These are phyloP conservation scores for Drosophila subquinaria DNA, from an alignment of 2,888 invertebrate genomes.

Conservation along the genomic window DNA sequence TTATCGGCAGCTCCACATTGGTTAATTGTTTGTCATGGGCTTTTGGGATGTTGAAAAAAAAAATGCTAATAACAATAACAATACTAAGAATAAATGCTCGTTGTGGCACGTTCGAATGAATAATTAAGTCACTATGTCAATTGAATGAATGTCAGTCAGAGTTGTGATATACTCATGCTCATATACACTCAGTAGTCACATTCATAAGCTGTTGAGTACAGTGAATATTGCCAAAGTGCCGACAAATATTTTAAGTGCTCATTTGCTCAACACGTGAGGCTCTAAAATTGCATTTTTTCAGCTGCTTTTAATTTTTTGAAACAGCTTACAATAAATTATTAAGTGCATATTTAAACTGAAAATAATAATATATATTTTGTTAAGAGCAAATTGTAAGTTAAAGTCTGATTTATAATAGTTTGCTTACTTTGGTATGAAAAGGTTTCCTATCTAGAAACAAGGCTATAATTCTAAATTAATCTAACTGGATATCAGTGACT, in stretches of 20 bases:
- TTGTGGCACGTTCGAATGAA: conserved; percentile 57
- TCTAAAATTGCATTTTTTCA: conserved; percentile 19
- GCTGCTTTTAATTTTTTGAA: conserved; percentile 14
- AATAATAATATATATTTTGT: background rate
- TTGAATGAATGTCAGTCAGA: conserved; percentile 25
- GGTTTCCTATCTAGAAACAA: background rate
- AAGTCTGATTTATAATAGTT: background rate
- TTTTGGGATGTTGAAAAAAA: conserved; percentile 9
- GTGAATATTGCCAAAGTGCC: conserved; percentile 23
- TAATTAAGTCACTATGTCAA: conserved; percentile 72
- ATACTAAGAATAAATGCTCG: conserved; percentile 16
- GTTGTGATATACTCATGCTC: conserved; percentile 18
- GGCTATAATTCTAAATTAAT: background rate
- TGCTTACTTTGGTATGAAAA: no score
- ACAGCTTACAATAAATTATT: conserved; percentile 4
- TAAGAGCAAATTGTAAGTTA: background rate
- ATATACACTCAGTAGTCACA: background rate
- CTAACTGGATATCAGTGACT: no score
- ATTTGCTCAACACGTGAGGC: conserved; percentile 3
- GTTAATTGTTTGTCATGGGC: conserved; percentile 61
- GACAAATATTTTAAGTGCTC: conserved; percentile 6
- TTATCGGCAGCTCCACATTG: conserved; percentile 53
- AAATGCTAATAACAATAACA: conserved; percentile 6
- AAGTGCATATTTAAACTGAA: conserved; percentile 7
- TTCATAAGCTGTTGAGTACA: conserved; percentile 28